Evolutionary conservation across 2,888 invertebrate genomes (phyloP).

Genomic region (Stenodera caucasica): DNA sequence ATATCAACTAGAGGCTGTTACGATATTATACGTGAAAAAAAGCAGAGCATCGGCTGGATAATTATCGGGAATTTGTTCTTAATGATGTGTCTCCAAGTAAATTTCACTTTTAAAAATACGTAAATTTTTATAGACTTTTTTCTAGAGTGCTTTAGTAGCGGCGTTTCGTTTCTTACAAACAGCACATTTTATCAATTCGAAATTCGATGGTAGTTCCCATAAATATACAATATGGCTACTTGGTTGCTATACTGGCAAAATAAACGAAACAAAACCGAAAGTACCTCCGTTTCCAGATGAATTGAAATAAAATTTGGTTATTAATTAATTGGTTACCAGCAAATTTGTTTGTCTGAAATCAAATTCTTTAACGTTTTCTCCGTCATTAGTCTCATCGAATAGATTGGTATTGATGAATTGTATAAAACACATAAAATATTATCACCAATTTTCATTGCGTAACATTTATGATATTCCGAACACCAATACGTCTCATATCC

Average conservation of each 20-base stretch:
- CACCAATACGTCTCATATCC: slow-evolving; percentile 76
- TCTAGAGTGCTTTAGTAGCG: slow-evolving; percentile 28
- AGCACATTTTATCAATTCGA: slow-evolving; percentile 43
- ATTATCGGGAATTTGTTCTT: slow-evolving; percentile 46
- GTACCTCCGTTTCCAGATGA: slow-evolving; percentile 37
- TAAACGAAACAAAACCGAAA: slow-evolving; percentile 20
- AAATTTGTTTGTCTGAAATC: slow-evolving; percentile 67
- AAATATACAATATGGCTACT: slow-evolving; percentile 50
- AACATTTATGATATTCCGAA: slow-evolving; percentile 85
- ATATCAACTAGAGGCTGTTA: slow-evolving; percentile 51
- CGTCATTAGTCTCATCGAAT: slow-evolving; percentile 73
- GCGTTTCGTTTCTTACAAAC: slow-evolving; percentile 50
- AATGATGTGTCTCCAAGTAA: slow-evolving; percentile 43
- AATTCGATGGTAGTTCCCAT: slow-evolving; percentile 42
- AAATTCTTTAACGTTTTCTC: slow-evolving; percentile 66
- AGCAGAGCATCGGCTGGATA: slow-evolving; percentile 46
- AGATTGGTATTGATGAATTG: slow-evolving; percentile 71
- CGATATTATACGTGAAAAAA: slow-evolving; percentile 42
- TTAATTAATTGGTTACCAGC: slow-evolving; percentile 65
- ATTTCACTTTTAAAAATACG: neutral
- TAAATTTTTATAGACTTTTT: slow-evolving; percentile 8
- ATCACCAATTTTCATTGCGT: slow-evolving; percentile 67
- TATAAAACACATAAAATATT: slow-evolving; percentile 76
- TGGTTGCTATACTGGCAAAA: slow-evolving; percentile 44
- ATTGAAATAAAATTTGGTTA: slow-evolving; percentile 16